These are phyloP conservation scores for Stenchaetothrips biformis DNA, from an alignment of 2,888 invertebrate genomes.

Conservation along the genomic window DNA sequence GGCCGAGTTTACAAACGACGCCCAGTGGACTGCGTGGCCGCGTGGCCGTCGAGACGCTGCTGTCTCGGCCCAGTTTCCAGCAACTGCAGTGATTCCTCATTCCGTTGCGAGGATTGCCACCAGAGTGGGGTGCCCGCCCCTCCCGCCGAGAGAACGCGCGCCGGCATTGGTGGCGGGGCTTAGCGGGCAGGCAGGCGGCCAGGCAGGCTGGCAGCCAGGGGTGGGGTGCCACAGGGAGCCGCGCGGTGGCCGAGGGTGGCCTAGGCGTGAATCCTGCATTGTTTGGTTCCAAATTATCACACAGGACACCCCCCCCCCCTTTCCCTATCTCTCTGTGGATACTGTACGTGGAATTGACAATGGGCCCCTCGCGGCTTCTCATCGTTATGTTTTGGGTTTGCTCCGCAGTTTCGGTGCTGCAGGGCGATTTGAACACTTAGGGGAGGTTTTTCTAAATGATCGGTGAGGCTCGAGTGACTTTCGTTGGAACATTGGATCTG, in stretches of 20 bases:
- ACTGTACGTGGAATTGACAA: not conserved
- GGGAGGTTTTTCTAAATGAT: too few relatives aligned
- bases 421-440: too few relatives aligned
- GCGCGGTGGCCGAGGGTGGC: not conserved
- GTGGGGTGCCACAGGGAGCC: not conserved
- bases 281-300: not conserved
- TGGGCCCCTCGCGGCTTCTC: not conserved
- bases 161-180: not conserved
- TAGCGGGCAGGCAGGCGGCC: constrained; percentile 1
- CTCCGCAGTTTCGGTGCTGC: too few relatives aligned
- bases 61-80: not conserved
- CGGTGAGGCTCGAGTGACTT: too few relatives aligned
- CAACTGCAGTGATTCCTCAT: not conserved
- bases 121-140: too few relatives aligned
- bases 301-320: not conserved
- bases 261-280: not conserved
- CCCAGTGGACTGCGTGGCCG: too few relatives aligned
- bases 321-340: not conserved
- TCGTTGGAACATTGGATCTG: too few relatives aligned
- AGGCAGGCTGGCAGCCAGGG: too few relatives aligned
- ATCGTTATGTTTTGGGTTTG: too few relatives aligned
- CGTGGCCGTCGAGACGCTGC: too few relatives aligned
- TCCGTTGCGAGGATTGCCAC: not conserved
- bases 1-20: too few relatives aligned
- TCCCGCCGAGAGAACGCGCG: not conserved